Evolutionary conservation across 2,113 vertebrate species (phyloP), one percentile per base, ranked within the genome.

Genomic region (Rousettus leschenaultii): DNA sequence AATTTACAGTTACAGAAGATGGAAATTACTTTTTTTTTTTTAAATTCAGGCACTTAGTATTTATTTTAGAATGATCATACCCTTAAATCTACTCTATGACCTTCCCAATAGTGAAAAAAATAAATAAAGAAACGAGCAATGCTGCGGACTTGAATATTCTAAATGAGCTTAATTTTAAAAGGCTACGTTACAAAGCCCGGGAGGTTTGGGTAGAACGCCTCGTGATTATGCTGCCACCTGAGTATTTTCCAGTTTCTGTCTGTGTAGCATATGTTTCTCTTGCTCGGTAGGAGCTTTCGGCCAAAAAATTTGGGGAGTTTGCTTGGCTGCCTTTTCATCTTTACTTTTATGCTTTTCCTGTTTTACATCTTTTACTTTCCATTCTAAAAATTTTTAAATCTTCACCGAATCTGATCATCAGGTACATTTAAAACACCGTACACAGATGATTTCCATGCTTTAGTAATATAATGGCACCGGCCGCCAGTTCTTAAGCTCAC

Each of bases 91-190:
- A 84, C 93, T 65, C 33, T 97, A 79, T 68, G 43, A 87, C 94
- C 90, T 90, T 92, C 95, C 55, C 88, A 91, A 35, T 30, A 55
- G 57, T 68, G 94, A 87, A 74, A 93, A 78, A 53, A 48, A 80
- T 40, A 38, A 43, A 45, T 10, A 48, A 14, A 77, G 33, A 96
- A 71, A 94, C 55, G 95, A 91, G 93, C 80, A 91, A 80, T 82
- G 88, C 68, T 55, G 10, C 38, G 68, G 94, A 95, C 86, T 91
- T 94, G 77, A 75, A 53, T 16, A 21, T 86, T 92, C 95, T 97
- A 96, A 95, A 97, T 95, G 74, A 78, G 85, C 93, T 96, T 93
- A 92, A 89, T 97, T 94, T 95, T 61, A 83, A 93, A 85, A 95
- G 82, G 61, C 71, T 86, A 95, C 92, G 94, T 96, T 92, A 84